Evolutionary conservation across 2,888 invertebrate genomes (phyloP), one percentile per base, ranked within the genome.

Genomic region (Erannis defoliaria): DNA sequence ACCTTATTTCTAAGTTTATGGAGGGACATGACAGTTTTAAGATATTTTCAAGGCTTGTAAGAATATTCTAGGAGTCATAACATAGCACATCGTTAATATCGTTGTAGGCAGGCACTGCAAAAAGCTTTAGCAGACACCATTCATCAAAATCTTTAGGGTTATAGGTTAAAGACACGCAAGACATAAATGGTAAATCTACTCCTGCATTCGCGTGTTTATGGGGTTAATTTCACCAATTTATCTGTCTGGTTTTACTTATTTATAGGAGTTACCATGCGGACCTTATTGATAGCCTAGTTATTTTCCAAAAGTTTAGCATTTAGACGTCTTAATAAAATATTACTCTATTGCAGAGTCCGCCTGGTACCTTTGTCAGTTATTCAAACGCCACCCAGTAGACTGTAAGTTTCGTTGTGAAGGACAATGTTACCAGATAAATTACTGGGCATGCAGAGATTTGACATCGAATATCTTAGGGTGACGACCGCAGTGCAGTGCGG

Each of bases 61-160:
- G 19, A 42, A 33, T 33, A 26, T 26, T 5, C 26, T 8, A 26
- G 8, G 1, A 0, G 26, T 18, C 19, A 35, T 55, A 33, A 31
- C 5, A 23, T 14, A n/a, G 5, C 3, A 26, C n/a, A 1, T n/a
- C 6, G 10, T 31, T 10, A 31, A 23, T 23, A 23, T 23, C 5
- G 9, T 12, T 43, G 3, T 4, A 14, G 21, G 2, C 10, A 45
- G 21, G 35, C 49, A 37, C 9, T 12, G 21, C 18, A 21, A 14
- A 21, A 49, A 2, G 23, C 14, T 49, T 23, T 49, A 33, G 6
- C 18, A 18, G 21, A 50, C 26, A 38, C 50, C 31, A 10, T 46
- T 46, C 31, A 12, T 33, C 31, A 46, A 31, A 46, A 23, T 18
- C 26, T 6, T 35, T 50, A 38, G 10, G 38, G 38, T 50, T 50